phyloP scores from a whole-genome alignment of 23 tunicate genomes.

The Trididemnum nubilum region DNA sequence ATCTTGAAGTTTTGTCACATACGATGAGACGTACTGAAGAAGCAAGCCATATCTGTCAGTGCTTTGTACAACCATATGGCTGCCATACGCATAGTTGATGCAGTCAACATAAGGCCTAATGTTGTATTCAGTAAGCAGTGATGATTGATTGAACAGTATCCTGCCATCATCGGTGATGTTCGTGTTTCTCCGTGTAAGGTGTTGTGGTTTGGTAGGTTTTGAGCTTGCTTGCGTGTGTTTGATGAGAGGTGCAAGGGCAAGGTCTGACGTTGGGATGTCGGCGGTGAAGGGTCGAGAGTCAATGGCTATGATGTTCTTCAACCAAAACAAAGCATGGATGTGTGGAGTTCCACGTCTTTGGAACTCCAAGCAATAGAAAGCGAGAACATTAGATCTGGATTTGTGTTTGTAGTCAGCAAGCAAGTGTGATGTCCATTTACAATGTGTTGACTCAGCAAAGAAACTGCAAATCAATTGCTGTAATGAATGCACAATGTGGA shows the following conservation, averaged over 20 bases:
- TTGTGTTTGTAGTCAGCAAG: not conserved
- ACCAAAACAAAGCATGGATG: not conserved
- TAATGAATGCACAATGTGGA: not conserved
- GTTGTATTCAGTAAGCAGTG: no score
- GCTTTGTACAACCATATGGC: not conserved
- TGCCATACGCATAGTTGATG: not conserved
- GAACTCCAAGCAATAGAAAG: not conserved
- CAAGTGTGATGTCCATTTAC: no score
- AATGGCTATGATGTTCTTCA: not conserved
- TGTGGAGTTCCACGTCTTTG: not conserved
- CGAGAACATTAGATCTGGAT: not conserved
- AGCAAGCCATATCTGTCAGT: not conserved
- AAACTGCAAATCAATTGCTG: no score
- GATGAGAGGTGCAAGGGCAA: not conserved
- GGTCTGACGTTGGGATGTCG: not conserved
- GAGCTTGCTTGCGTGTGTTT: not conserved
- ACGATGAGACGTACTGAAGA: not conserved
- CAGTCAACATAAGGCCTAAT: not conserved
- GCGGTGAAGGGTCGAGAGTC: not conserved
- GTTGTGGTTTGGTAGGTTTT: no score
- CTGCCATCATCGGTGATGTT: no score
- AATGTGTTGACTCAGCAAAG: no score
- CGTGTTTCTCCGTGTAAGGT: no score
- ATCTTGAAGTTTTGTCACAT: not conserved
- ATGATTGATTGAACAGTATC: no score